Conservation (phyloP, 2,888 invertebrate species). For the Andrena praecox region DNA sequence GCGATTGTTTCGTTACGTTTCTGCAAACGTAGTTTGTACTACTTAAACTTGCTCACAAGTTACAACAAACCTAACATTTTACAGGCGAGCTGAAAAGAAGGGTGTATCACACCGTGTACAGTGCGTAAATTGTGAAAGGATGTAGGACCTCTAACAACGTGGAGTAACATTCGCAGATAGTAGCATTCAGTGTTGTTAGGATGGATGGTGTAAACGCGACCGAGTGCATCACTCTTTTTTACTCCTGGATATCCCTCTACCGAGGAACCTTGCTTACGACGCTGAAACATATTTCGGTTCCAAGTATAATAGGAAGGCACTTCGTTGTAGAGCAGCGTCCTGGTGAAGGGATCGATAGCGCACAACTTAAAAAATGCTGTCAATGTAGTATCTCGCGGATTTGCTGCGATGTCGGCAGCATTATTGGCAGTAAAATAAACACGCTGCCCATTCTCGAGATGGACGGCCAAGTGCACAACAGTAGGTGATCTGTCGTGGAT, state of each 20-base stretch:
- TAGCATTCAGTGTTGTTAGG: neutral
- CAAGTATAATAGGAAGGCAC: neutral
- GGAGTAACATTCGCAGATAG: neutral
- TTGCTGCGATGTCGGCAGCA: neutral
- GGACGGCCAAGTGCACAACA: too few relatives aligned
- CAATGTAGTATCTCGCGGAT: constrained; percentile 1
- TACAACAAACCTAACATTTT: too few relatives aligned
- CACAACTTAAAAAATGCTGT: constrained; percentile 3
- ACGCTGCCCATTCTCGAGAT: neutral
- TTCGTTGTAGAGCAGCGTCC: neutral
- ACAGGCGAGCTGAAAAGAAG: too few relatives aligned
- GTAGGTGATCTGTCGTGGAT: too few relatives aligned
- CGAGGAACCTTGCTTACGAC: neutral
- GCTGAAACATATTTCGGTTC: neutral
- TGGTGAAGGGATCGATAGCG: neutral
- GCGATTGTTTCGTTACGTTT: too few relatives aligned
- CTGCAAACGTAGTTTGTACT: too few relatives aligned
- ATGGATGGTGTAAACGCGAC: neutral
- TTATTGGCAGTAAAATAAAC: neutral
- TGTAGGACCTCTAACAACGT: neutral
- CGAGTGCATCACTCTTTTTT: neutral
- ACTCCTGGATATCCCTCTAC: neutral
- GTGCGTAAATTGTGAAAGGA: neutral
- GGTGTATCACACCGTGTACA: neutral
- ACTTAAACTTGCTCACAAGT: too few relatives aligned